These are phyloP conservation scores for Pipistrellus pipistrellus DNA, from an alignment of 2,797 vertebrate genomes.

Conservation along the genomic window DNA sequence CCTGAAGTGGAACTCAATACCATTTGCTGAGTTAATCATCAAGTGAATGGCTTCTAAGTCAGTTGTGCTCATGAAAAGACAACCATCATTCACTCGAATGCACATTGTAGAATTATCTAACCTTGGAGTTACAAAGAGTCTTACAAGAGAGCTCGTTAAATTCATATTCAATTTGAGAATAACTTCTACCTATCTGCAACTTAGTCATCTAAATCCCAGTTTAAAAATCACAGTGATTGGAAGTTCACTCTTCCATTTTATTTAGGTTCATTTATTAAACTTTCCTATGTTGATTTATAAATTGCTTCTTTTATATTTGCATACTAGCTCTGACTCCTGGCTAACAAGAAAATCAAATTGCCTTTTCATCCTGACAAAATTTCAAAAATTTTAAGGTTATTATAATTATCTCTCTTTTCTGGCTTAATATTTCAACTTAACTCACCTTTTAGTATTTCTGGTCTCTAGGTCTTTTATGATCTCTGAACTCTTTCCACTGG, in stretches of 20 bases:
- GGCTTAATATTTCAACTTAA: neutral
- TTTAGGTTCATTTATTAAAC: constrained; percentile 41
- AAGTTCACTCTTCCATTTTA: constrained; percentile 41
- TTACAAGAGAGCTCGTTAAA: constrained; percentile 40
- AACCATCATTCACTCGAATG: constrained; percentile 15
- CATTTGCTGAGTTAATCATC: neutral
- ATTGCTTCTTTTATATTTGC: constrained; percentile 32
- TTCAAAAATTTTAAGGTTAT: constrained; percentile 41
- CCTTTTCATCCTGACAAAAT: constrained; percentile 18
- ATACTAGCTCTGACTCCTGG: neutral
- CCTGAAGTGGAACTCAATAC: neutral
- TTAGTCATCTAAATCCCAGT: neutral
- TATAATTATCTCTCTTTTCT: constrained; percentile 15
- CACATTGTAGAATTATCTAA: constrained; percentile 54
- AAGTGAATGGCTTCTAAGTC: constrained; percentile 16
- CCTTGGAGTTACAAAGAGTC: neutral
- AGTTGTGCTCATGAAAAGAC: neutral
- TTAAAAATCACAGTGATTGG: neutral
- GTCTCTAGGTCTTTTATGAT: neutral
- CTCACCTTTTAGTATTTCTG: neutral
- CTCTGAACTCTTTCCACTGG: neutral
- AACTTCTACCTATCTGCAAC: neutral
- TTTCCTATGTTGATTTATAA: constrained; percentile 45
- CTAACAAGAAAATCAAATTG: constrained; percentile 50
- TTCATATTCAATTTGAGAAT: constrained; percentile 48